Percentiles rank a stretch among this genome's conserved stretches.
These are phyloP conservation scores for Bos taurus DNA, from an alignment of 2,113 vertebrate genomes.

Conservation along the genomic window DNA sequence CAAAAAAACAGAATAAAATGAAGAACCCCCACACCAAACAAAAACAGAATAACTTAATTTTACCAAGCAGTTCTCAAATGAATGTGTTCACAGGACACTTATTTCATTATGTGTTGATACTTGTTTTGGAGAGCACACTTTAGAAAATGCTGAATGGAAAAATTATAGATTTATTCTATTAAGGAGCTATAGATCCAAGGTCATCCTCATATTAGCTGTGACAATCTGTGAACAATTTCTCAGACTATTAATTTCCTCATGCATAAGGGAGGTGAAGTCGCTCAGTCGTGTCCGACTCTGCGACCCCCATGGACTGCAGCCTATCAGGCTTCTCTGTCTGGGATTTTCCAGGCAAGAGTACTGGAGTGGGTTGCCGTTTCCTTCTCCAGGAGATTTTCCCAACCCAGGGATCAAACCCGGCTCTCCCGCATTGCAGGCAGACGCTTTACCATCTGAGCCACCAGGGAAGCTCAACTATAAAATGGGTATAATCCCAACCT, in stretches of 20 bases:
- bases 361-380: too few species aligned
- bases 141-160: background rate
- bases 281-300: too few species aligned
- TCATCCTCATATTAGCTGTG: background rate
- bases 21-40: background rate
- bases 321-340: too few species aligned
- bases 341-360: too few species aligned
- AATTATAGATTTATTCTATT: background rate
- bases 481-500: background rate
- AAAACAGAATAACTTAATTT: background rate
- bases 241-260: background rate
- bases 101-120: background rate
- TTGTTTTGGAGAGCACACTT: background rate
- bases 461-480: background rate
- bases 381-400: too few species aligned
- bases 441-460: too few species aligned
- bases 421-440: too few species aligned
- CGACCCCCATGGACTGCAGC: too few species aligned
- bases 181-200: background rate
- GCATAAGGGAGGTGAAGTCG: too few species aligned
- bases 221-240: background rate
- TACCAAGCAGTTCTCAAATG: background rate
- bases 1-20: rapidly evolving
- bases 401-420: too few species aligned
- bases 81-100: background rate